Evolutionary conservation across 2,113 vertebrate species (phyloP), one percentile per base, ranked within the genome.

Genomic region (Colistium nudipinnis): DNA sequence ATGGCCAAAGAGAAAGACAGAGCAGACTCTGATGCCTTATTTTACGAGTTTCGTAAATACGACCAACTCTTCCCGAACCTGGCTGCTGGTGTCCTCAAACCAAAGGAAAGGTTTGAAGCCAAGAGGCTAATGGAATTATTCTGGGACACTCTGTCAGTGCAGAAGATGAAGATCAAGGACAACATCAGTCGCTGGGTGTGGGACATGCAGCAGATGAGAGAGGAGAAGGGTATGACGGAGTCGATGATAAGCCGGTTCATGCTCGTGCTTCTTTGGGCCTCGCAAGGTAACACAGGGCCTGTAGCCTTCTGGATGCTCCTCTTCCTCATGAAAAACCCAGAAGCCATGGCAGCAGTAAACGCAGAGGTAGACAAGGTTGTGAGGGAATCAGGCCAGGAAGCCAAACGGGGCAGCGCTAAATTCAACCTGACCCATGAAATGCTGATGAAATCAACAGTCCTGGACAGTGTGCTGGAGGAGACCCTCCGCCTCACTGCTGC

Each of bases 391-490:
- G 89, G 90, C 1, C 93, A 95, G 74, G 80, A 94, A 12, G 78
- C 47, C 1, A 77, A 62, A 33, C 62, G 16, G 1, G 91, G 82
- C 0, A 88, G 86, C 2, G 86, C 91, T 0, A 53, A 90, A 3
- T 43, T 94, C 39, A 39, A 91, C 51, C 82, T 93, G 49, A 93
- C 87, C n/a, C 9, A 81, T 17, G 83, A 93, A 2, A 93, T 93
- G 90, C 86, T 98, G 24, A 80, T 81, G 45, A 88, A 81, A 61
- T 94, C 92, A 0, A 93, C 94, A 0, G 12, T 97, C 72, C 80
- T 98, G 81, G 96, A 98, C 89, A 96, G 97, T 0, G 90, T 93
- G 0, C 78, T 98, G 31, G 94, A 99, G n/a, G 97, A 99, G 87
- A 95, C 92, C 0, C 88, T 99, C 2, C 82, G 96, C 2, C 80